Conservation (phyloP, 2,888 invertebrate species). For the Pheosia tremula region DNA sequence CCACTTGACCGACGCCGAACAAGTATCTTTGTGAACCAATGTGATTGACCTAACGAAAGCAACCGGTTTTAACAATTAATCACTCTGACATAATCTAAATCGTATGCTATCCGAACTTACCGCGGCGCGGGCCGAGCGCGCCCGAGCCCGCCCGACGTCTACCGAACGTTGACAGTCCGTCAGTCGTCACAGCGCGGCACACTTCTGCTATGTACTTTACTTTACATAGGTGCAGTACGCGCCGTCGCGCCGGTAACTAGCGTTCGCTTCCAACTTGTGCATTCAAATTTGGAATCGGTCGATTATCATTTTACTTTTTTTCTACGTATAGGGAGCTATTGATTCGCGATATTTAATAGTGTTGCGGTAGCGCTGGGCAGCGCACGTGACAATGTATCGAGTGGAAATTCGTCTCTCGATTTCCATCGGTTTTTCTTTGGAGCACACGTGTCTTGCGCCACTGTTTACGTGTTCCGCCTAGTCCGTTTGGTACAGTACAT, state of each 20-base stretch:
- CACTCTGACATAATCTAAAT: conserved; percentile 69
- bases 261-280: conserved; percentile 59
- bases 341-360: conserved; percentile 53
- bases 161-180: conserved; percentile 78
- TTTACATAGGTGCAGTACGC: conserved; percentile 73
- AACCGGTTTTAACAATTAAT: conserved; percentile 69
- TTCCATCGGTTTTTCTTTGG: conserved; percentile 52
- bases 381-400: conserved; percentile 55
- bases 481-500: conserved; percentile 37
- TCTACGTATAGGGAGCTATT: conserved; percentile 49
- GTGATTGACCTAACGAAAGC: conserved; percentile 69
- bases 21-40: conserved; percentile 42
- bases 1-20: conserved; percentile 55
- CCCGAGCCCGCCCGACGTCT: conserved; percentile 52
- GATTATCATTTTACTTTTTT: conserved; percentile 47
- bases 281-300: conserved; percentile 61
- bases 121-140: conserved; percentile 37
- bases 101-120: conserved; percentile 50
- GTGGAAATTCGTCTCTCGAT: conserved; percentile 37
- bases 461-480: conserved; percentile 68
- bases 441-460: conserved; percentile 70
- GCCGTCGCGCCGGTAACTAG: conserved; percentile 68
- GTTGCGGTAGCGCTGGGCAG: conserved; percentile 40
- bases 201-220: conserved; percentile 74
- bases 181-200: conserved; percentile 76